Conservation (phyloP, 2,888 invertebrate genomes). For the Eupithecia dodoneata region DNA sequence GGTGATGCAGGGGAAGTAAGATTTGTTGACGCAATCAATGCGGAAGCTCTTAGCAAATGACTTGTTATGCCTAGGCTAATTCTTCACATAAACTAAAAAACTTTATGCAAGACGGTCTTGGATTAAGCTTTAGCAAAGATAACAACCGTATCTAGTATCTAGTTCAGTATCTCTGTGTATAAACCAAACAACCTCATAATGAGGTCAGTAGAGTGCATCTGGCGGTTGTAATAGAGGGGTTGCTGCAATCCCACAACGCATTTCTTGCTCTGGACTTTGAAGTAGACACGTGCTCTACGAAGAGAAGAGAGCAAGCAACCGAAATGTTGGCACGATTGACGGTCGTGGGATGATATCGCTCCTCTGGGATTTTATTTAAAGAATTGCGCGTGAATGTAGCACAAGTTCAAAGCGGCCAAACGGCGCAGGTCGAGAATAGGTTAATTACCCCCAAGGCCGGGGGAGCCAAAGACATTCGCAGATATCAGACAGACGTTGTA, state of each 20-base stretch:
- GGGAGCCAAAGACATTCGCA: constrained; percentile 55
- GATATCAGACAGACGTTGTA: constrained; percentile 47
- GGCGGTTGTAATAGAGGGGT: constrained; percentile 8
- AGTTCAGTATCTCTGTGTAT: neutral
- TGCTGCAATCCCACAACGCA: constrained; percentile 8
- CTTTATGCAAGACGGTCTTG: neutral
- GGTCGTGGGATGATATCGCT: constrained; percentile 56
- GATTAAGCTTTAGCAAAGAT: neutral
- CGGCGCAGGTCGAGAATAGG: constrained; percentile 69
- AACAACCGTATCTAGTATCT: neutral
- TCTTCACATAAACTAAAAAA: neutral
- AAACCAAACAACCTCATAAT: constrained; percentile 10
- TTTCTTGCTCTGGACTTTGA: constrained; percentile 39
- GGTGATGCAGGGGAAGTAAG: constrained; percentile 57
- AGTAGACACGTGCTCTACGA: constrained; percentile 62
- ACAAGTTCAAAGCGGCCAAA: constrained; percentile 77
- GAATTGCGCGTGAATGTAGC: constrained; percentile 71
- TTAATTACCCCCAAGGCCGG: constrained; percentile 78
- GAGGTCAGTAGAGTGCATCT: constrained; percentile 13
- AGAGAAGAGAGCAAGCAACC: constrained; percentile 55
- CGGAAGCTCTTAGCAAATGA: constrained; percentile 27
- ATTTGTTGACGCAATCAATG: constrained; percentile 58
- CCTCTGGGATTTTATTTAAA: constrained; percentile 73
- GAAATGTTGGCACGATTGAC: constrained; percentile 73
- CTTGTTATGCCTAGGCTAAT: neutral